These are phyloP conservation scores for Epinephelus malabaricus DNA, from an alignment of 2,797 vertebrate species.

Conservation along the genomic window DNA sequence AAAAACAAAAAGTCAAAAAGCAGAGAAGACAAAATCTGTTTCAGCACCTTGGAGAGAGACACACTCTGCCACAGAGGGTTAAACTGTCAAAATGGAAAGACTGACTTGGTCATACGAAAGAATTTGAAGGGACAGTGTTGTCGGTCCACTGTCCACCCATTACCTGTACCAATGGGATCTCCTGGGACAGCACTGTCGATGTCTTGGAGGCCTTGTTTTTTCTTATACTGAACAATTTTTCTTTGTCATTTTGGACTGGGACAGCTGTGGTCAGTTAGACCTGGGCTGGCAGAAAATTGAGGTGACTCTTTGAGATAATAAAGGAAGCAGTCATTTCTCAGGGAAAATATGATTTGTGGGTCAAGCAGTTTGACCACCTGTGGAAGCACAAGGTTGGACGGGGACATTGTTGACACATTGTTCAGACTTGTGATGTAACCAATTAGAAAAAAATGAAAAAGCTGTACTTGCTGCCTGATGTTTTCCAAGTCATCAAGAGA, in stretches of 20 bases:
- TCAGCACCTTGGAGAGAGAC: slow-evolving; percentile 40
- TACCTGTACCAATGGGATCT: background rate
- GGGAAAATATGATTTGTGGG: too few species aligned
- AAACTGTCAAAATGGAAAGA: background rate
- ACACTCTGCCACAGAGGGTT: background rate
- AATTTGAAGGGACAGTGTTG: background rate
- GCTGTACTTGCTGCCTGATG: too few species aligned
- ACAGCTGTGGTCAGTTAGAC: background rate
- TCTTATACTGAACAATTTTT: background rate
- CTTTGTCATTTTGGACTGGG: background rate
- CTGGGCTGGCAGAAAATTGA: background rate
- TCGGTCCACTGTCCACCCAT: background rate
- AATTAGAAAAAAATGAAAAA: too few species aligned
- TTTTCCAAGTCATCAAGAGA: too few species aligned
- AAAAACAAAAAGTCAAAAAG: background rate
- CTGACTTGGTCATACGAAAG: background rate
- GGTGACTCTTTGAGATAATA: background rate
- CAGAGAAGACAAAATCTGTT: background rate
- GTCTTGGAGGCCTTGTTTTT: background rate
- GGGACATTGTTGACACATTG: too few species aligned
- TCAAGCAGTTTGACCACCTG: too few species aligned
- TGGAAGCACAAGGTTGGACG: too few species aligned
- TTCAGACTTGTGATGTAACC: too few species aligned
- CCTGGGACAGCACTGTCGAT: background rate
- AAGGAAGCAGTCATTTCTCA: background rate